Evolutionary conservation across 2,797 vertebrate genomes (phyloP).

Genomic region (Harpagifer antarcticus): DNA sequence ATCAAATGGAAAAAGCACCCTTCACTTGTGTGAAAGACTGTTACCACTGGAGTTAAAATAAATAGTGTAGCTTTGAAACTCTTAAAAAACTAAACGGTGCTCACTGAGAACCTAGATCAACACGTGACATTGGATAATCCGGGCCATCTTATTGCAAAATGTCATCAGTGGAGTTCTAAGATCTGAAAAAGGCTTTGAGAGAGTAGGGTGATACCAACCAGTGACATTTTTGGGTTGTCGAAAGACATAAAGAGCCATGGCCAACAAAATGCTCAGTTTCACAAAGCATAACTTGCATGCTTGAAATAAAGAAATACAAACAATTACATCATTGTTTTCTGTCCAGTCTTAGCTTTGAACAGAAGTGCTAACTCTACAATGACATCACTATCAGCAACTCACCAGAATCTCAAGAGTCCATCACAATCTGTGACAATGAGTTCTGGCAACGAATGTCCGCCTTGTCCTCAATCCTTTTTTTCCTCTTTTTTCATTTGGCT

Average conservation of each 20-base stretch:
- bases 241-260: constrained; percentile 1
- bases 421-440: constrained; percentile 78
- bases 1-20: not conserved
- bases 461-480: constrained; percentile 54
- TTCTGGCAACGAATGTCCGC: constrained; percentile 69
- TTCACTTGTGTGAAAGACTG: not conserved
- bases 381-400: constrained; percentile 77
- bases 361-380: constrained; percentile 64
- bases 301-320: constrained; percentile 38
- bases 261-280: constrained; percentile 24
- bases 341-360: constrained; percentile 62
- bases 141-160: constrained; percentile 8
- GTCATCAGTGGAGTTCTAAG: constrained; percentile 15
- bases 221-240: constrained; percentile 7
- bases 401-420: constrained; percentile 78
- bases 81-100: not conserved
- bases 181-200: constrained; percentile 10
- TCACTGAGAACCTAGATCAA: constrained; percentile 15
- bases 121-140: not conserved
- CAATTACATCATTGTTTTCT: constrained; percentile 40
- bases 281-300: constrained; percentile 12
- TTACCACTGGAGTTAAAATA: not conserved
- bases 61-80: not conserved
- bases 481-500: constrained; percentile 67
- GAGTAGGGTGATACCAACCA: constrained; percentile 10